Percentiles rank a stretch among this genome's conserved stretches.
These are phyloP conservation scores for Leptopilina syphax DNA, from an alignment of 2,888 invertebrate genomes.

Conservation along the genomic window DNA sequence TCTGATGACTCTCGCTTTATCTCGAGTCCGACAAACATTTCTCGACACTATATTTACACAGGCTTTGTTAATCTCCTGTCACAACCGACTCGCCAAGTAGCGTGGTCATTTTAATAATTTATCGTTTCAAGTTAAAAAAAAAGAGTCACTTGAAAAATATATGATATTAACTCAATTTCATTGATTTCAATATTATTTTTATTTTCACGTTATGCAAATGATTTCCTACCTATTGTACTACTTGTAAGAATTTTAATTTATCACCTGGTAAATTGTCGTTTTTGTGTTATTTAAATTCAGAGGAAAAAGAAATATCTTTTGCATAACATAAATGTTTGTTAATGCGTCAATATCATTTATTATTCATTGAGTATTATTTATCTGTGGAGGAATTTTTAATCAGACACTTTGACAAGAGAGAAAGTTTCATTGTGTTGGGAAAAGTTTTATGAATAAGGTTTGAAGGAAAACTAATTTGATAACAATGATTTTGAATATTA, in stretches of 20 bases:
- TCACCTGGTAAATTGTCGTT: neutral
- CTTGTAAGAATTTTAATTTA: neutral
- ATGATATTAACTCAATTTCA: neutral
- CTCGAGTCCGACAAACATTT: slow-evolving; percentile 35
- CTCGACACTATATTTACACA: slow-evolving; percentile 35
- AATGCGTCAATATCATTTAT: neutral
- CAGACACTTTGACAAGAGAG: neutral
- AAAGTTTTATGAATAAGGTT: too few species aligned
- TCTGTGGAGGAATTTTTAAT: neutral
- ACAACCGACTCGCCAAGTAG: slow-evolving; percentile 27
- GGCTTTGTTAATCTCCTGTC: slow-evolving; percentile 37
- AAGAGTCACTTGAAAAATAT: slow-evolving; percentile 15
- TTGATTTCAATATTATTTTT: slow-evolving; percentile 11
- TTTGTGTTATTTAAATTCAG: neutral
- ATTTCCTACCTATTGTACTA: slow-evolving; percentile 11
- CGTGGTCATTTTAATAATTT: slow-evolving; percentile 32
- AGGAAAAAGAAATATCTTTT: too few species aligned
- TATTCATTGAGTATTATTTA: neutral
- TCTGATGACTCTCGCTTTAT: slow-evolving; percentile 40
- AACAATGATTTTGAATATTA: too few species aligned
- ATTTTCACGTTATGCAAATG: slow-evolving; percentile 18
- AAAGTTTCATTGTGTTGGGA: neutral
- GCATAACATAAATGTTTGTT: neutral
- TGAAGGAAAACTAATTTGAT: too few species aligned
- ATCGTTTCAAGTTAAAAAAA: neutral